These are phyloP conservation scores for Platyscapa corneri DNA, from an alignment of 1,140 invertebrate species.

Conservation along the genomic window DNA sequence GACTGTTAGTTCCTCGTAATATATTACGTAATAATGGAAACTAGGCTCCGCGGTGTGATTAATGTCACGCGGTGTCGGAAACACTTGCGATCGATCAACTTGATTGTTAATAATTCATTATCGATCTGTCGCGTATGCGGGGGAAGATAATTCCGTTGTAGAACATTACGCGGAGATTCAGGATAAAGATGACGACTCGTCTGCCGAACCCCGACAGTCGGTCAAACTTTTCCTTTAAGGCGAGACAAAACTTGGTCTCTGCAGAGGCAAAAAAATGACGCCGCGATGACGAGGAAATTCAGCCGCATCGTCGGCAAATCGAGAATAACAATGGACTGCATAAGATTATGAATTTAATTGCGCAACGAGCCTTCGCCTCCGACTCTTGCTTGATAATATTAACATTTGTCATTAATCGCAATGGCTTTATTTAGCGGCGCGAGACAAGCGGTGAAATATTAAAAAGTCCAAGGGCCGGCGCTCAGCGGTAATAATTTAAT, in stretches of 20 bases:
- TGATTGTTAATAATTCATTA: neutral
- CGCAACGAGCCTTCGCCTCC: neutral
- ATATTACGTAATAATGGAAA: neutral
- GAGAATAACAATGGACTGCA: neutral
- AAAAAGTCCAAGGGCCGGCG: no score
- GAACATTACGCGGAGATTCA: neutral
- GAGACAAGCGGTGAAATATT: no score
- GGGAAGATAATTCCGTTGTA: no score
- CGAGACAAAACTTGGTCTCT: no score
- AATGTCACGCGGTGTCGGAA: neutral
- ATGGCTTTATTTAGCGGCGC: no score
- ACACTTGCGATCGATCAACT: neutral
- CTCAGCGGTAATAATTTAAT: no score
- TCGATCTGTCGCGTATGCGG: neutral
- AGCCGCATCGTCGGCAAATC: neutral
- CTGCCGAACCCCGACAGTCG: no score
- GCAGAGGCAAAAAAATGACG: no score
- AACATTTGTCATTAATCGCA: neutral
- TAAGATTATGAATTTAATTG: neutral
- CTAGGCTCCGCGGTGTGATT: neutral
- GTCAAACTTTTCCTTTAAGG: no score
- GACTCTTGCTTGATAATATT: no score
- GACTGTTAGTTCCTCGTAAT: neutral
- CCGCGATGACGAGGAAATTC: neutral
- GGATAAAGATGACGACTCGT: neutral